Base-by-base conservation (phyloP, 1,140 invertebrate species). In the Luehdorfia chinensis region DNA sequence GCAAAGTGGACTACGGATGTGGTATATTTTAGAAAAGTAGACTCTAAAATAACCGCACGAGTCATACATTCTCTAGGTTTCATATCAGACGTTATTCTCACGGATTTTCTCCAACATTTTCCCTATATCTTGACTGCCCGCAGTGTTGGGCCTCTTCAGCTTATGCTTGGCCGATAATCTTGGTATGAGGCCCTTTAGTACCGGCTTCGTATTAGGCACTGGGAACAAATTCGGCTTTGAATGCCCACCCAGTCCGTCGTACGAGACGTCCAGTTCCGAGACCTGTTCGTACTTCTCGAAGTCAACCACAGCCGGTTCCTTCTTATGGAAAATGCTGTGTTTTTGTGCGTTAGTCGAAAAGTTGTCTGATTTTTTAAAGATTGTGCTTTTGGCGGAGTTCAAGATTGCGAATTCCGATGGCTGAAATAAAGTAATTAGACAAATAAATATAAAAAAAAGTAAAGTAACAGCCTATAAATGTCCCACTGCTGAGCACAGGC, bases 181-280 rank as follows among this genome's bases (percentile, higher is more conserved):
- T 0, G 79, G 77, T 3, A 71, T 47, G 1, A 45, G 51, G 13
- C 41, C 65, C 23, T 72, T 73, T 4, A 61, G 4, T 0, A 53
- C 43, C 4, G 54, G 54, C n/a, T 32, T 56, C 0, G 36, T 55
- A n/a, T 50, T 65, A 0, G 72, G 68, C 1, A 49, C 50, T 0
- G 85, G 85, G 44, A 87, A 87, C 0, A 46, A 51, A 15, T 84
- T 80, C 1, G 69, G 18, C 37, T 77, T 84, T 2, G 74, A 83
- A 50, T 86, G 85, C 6, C 83, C 83, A 0, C 84, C 84, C 2
- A 86, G 59, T 0, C 84, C 84, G 18, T 87, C 75, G 25, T 80
- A 85, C 0, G 70, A 67, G 4, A 72, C 66, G 12, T 80, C 64
- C 3, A 71, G 33, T 13, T 75, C 55, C 0, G 46, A 48, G 6